Evolutionary conservation across 2,797 vertebrate genomes (phyloP).

Genomic region (Ctenosaura bakeri): DNA sequence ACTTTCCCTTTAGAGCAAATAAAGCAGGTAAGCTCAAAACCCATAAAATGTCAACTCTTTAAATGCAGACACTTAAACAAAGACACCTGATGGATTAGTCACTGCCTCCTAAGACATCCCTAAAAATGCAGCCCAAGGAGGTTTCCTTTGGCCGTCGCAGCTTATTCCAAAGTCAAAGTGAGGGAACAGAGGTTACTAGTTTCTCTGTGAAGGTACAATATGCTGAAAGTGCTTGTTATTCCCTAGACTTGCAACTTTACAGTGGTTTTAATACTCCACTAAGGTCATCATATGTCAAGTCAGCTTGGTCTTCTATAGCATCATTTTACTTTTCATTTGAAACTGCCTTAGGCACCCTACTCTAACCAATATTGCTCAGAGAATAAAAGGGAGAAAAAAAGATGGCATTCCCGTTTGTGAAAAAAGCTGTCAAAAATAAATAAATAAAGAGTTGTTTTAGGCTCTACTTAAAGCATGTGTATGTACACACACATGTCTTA

Average conservation of each 20-base stretch:
- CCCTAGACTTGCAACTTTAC: slow-evolving; percentile 70
- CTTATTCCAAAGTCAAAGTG: slow-evolving; percentile 71
- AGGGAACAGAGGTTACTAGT: slow-evolving; percentile 62
- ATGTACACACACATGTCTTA: neutral
- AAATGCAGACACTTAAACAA: slow-evolving; percentile 72
- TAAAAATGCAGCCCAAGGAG: slow-evolving; percentile 46
- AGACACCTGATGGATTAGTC: slow-evolving; percentile 71
- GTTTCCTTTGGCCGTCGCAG: slow-evolving; percentile 55
- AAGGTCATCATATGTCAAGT: slow-evolving; percentile 74
- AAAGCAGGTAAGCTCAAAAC: slow-evolving; percentile 76
- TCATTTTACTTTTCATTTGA: slow-evolving; percentile 59
- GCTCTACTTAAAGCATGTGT: slow-evolving; percentile 3
- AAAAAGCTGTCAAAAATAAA: slow-evolving; percentile 11
- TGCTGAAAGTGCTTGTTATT: slow-evolving; percentile 74
- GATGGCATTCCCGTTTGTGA: slow-evolving; percentile 16
- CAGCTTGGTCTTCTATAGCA: slow-evolving; percentile 55
- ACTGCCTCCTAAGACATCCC: slow-evolving; percentile 62
- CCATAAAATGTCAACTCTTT: slow-evolving; percentile 74
- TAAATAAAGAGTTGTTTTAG: neutral
- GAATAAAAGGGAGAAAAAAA: slow-evolving; percentile 42
- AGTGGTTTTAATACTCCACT: slow-evolving; percentile 72
- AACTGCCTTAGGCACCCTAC: slow-evolving; percentile 43
- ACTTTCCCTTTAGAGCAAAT: slow-evolving; percentile 76
- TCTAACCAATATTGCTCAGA: neutral
- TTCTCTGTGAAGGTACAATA: slow-evolving; percentile 64